Evolutionary conservation across 2,113 vertebrate genomes (phyloP), one percentile per base, ranked within the genome.

Genomic region (Dendropsophus ebraccatus): DNA sequence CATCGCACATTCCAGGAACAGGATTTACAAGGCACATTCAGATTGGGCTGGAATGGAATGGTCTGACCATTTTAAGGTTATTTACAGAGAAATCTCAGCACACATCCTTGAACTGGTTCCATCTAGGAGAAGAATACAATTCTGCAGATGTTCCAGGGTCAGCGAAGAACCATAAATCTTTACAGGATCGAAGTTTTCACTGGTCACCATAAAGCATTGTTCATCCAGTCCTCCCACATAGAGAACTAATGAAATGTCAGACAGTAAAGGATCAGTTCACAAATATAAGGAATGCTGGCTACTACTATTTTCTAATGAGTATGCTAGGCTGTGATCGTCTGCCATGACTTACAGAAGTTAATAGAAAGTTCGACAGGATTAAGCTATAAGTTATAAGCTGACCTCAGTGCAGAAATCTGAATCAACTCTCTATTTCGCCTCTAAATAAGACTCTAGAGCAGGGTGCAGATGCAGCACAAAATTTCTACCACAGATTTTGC

Each of bases 1-100:
- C 69, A 30, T 45, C 50, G 16, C 16, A 74, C 82, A 83, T 78
- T 78, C 74, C 74, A 56, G 60, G 75, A 85, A 70, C 56, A 54
- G 30, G 60, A 69, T 85, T 69, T 41, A 84, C 69, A 45, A 65
- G 60, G n/a, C 10, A 19, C 41, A 77, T 50, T 65, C 19, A 79
- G 28, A 73, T 37, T 72, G 49, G 62, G 17, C 60, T 69, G 50
- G 28, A 78, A 78, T 54, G 19, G 28, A 5, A 50, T 35, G 35
- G 30, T 35, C 75, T 37, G 19, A 21, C 67, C 19, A 35, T 41
- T 41, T 16, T 69, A 35, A 35, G 47, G 73, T 49, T 76, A 50
- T 52, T 76, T 76, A 30, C 45, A 50, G 16, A 4, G 23, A 74
- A 74, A 37, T 65, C 62, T 25, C 14, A 56, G 28, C 28, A 16